Evolutionary conservation across 2,888 invertebrate species (phyloP), one percentile per base, ranked within the genome.

Genomic region (Diloba caeruleocephala): DNA sequence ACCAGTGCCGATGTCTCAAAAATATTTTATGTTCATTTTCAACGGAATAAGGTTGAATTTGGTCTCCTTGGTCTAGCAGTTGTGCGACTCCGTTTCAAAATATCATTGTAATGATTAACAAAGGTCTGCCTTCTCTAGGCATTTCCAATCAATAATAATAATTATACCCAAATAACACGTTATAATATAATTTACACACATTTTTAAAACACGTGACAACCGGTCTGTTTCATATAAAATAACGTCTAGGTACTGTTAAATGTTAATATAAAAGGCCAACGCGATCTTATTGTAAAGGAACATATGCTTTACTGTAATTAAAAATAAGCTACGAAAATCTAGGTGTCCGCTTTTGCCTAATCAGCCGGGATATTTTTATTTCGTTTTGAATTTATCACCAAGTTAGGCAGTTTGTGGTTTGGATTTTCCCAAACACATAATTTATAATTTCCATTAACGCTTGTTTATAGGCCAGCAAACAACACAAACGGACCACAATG

Each of bases 31-130:
- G 52, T 74, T 41, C 67, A 57, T 67, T 64, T 74, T 70, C 50
- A 64, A 52, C 72, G 71, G 65, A 71, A 76, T 78, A 73, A 79
- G 66, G 69, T 81, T 77, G 67, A 71, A 73, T 53, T 81, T 85
- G 87, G 85, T 78, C 69, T 71, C 75, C 81, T 87, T 87, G 87
- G 85, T 89, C 84, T 75, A 71, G 64, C 68, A 74, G 73, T 88
- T 88, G 87, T 89, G 85, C 88, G 84, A 79, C 59, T 78, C 74
- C 19, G 66, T 82, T 81, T 72, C 57, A 43, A 53, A 64, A 57
- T 63, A 39, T 57, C 49, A 69, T 65, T 68, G 60, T 64, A 61
- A 45, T 59, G 57, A 42, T 48, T 42, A 56, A 57, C 52, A 71
- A 65, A 65, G 69, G 56, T 67, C 55, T 45, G 58, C 61, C 58